Percentiles rank a stretch among this genome's conserved stretches.
phyloP scores from a whole-genome alignment of 2,888 invertebrate species.

The Meliscaeva auricollis region DNA sequence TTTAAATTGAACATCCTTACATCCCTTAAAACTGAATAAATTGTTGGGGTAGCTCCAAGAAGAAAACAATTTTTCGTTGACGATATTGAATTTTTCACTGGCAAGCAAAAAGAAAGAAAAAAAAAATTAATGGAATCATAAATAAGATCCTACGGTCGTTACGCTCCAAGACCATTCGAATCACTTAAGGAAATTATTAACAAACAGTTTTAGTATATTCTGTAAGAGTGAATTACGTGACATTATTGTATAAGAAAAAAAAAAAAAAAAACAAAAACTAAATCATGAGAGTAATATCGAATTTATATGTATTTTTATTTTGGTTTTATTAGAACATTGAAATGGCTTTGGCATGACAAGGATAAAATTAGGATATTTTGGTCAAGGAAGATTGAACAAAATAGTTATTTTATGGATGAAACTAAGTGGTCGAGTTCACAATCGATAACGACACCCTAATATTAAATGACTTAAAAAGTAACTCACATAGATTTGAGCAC shows the following conservation, averaged over 20 bases:
- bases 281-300: conserved; percentile 16
- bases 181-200: conserved; percentile 39
- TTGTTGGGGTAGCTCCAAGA: conserved; percentile 27
- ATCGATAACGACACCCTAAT: neutral
- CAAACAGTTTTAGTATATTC: conserved; percentile 2
- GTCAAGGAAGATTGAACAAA: conserved; percentile 8
- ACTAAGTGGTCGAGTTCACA: neutral
- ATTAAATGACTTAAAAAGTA: neutral
- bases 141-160: conserved; percentile 12
- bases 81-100: conserved; percentile 26
- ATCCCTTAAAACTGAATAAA: conserved; percentile 17
- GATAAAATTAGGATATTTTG: conserved; percentile 14
- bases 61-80: neutral
- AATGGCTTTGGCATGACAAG: conserved; percentile 1
- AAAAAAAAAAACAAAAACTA: neutral
- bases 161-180: conserved; percentile 23
- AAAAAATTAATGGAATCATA: conserved; percentile 20
- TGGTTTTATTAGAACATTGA: neutral
- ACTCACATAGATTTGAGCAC: neutral
- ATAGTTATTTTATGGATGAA: neutral
- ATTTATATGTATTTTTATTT: neutral
- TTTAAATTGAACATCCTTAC: conserved; percentile 21
- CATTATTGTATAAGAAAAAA: neutral
- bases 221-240: conserved; percentile 13
- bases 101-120: neutral